phyloP scores from a whole-genome alignment of 1,140 invertebrate genomes.

The Calephelis virginiensis region DNA sequence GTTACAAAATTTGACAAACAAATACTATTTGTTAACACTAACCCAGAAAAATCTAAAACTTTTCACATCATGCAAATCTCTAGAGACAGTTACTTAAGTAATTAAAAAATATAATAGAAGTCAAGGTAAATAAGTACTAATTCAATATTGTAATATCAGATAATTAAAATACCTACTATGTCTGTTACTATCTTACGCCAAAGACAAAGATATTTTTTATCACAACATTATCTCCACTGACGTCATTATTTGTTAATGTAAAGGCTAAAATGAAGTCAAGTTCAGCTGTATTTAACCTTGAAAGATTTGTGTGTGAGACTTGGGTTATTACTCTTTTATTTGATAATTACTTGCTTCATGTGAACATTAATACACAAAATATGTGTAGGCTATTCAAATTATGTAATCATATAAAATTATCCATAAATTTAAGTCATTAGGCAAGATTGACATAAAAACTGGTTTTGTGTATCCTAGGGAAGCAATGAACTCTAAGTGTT shows the following conservation, averaged over 20 bases:
- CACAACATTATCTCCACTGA: slow-evolving; percentile 44
- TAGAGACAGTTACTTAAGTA: no score
- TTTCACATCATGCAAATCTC: no score
- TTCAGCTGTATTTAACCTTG: slow-evolving; percentile 48
- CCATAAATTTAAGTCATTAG: neutral
- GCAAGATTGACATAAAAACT: neutral
- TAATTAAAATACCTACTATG: slow-evolving; percentile 15
- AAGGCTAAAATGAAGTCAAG: slow-evolving; percentile 56
- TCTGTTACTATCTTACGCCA: slow-evolving; percentile 42
- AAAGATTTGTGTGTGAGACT: slow-evolving; percentile 21
- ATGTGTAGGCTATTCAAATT: neutral
- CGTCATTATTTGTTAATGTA: slow-evolving; percentile 52
- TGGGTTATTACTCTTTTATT: slow-evolving; percentile 6
- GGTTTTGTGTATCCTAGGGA: neutral
- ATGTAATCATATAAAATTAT: neutral
- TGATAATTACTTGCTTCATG: slow-evolving; percentile 7
- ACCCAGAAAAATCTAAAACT: no score
- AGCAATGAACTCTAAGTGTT: slow-evolving; percentile 11
- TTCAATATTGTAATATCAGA: neutral
- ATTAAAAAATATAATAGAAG: no score
- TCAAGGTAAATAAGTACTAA: no score
- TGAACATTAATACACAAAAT: slow-evolving; percentile 1
- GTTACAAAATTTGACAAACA: no score
- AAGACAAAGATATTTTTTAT: slow-evolving; percentile 61
- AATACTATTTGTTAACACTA: no score